A percentile compares a stretch with the other conserved stretches of the same genome.
Evolutionary conservation across 2,888 invertebrate genomes (phyloP).

Genomic region (Leptinotarsa peninsularis): DNA sequence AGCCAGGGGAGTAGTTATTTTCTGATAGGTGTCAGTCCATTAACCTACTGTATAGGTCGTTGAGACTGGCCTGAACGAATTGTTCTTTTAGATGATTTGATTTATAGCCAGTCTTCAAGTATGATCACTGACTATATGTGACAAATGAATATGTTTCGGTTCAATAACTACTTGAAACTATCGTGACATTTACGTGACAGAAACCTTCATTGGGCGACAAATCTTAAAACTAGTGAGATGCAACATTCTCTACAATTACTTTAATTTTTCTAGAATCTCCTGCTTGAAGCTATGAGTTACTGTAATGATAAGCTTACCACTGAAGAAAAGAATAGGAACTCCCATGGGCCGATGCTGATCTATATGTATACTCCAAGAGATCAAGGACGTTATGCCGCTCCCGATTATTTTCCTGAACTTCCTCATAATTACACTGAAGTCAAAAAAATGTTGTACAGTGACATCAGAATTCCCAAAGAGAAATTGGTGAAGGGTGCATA

Average conservation of each 20-base stretch:
- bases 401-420: conserved; percentile 74
- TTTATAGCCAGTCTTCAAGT: too few relatives aligned
- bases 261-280: conserved; percentile 66
- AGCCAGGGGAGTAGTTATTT: too few relatives aligned
- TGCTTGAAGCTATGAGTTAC: conserved; percentile 82
- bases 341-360: conserved; percentile 87
- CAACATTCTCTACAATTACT: neutral
- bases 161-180: too few relatives aligned
- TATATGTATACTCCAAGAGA: conserved; percentile 76
- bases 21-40: too few relatives aligned
- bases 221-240: too few relatives aligned
- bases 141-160: too few relatives aligned
- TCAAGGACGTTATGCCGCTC: conserved; percentile 71
- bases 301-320: conserved; percentile 74
- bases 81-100: too few relatives aligned
- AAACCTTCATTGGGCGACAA: too few relatives aligned
- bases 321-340: conserved; percentile 82
- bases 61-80: too few relatives aligned
- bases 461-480: conserved; percentile 71
- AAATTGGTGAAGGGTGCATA: conserved; percentile 78
- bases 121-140: too few relatives aligned
- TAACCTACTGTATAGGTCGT: too few relatives aligned
- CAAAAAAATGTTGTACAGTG: conserved; percentile 68
- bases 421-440: conserved; percentile 71
- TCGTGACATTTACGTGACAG: too few relatives aligned